Evolutionary conservation across 2,797 vertebrate genomes (phyloP), one percentile per base, ranked within the genome.

Genomic region (Gallinago nigripennis): DNA sequence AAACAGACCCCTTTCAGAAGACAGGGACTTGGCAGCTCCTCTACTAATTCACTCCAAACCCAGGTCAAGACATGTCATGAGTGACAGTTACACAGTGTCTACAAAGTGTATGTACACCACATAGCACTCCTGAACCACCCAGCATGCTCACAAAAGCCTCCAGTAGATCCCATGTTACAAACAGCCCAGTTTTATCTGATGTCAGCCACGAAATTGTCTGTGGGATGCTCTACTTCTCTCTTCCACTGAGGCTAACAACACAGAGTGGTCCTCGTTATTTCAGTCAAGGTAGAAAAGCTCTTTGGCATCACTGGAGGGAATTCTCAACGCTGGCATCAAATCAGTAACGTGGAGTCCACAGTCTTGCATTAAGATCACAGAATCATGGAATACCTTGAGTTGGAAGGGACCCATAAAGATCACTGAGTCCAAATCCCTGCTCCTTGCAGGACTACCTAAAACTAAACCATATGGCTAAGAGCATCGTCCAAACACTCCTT

Each of bases 301-400:
- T 76, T 24, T 56, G 28, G 35, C 54, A 69, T 30, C 37, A 39
- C 33, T 61, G 25, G 12, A 82, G 30, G 31, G 11, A 1, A 2
- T 37, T 77, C 37, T 77, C 57, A 73, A 77, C 21, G 25, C 8
- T 12, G 13, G 31, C 6, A 82, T 43, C 30, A 77, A 35, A 60
- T 8, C 3, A 1, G 14, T 50, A 60, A 61, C 2, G 0, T 21
- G 28, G 13, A 9, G 21, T 35, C 31, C 16, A 37, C 39, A 43
- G 17, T 41, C 28, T n/a, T 77, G 13, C 53, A 35, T 13, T 72
- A 61, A 72, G 28, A 21, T 72, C 50, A 86, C 0, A 64, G 24
- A 76, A 63, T 82, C 45, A 41, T 30, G 7, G 31, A 87, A 8
- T 72, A 64, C 39, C 24, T 58, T 2, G 1, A 58, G 30, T 20